Evolutionary conservation across 2,113 vertebrate genomes (phyloP), one percentile per base, ranked within the genome.

Genomic region (Leptobrachium ailaonicum): DNA sequence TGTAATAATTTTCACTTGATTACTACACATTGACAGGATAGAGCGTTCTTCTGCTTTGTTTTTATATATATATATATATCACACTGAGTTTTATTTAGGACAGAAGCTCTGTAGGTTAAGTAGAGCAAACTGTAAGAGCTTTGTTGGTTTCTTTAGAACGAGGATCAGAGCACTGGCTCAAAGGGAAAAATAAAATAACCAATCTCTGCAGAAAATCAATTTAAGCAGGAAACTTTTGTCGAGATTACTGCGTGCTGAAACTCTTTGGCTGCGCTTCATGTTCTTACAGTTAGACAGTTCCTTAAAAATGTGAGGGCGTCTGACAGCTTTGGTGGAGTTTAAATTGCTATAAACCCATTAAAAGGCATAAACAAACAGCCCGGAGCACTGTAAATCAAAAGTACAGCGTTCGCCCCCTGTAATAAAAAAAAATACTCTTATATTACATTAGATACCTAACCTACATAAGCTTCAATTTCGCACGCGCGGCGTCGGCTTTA

Each of bases 171-270:
- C 50, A 75, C 41, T 74, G 71, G 64, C 72, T 81, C 53, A 81
- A 81, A 81, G 79, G 42, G 8, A 8, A 50, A 81, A 75, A 80
- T 12, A 81, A 75, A 8, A 14, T 64, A 75, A 81, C 64, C 75
- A 74, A 81, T 81, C 79, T 81, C 79, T 60, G 79, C 72, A 81
- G 72, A 81, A 81, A 81, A 81, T 81, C 72, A 81, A 81, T 81
- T 81, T 75, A 81, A 81, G 75, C 71, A 75, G 79, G 67, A 81
- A 81, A 81, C 79, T 81, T 81, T 81, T 81, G 79, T 81, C 66
- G 79, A 69, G 71, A 81, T 81, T 81, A 81, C 50, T 44, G 71
- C 43, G 53, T 20, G 63, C 79, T 74, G 79, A 81, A 75, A 81
- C 64, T 81, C 79, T 73, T 71, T 74, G 69, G 71, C 78, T 66